Conservation (phyloP, 1,140 invertebrate species). For the Drosophila erecta region DNA sequence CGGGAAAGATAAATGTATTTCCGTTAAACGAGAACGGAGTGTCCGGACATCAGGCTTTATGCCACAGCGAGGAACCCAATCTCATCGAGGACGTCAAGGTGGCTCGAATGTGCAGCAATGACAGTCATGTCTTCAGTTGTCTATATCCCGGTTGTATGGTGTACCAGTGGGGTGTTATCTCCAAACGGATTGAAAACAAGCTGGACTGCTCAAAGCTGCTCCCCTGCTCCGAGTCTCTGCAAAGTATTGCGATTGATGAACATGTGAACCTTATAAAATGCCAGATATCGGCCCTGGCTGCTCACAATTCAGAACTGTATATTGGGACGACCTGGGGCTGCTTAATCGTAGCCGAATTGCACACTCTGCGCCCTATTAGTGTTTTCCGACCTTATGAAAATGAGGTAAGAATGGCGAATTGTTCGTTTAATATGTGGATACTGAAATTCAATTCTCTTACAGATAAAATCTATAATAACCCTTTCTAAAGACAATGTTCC, state of each 20-base stretch:
- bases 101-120: slow-evolving; percentile 87
- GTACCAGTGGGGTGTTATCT: slow-evolving; percentile 92
- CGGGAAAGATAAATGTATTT: slow-evolving; percentile 90
- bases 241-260: slow-evolving; percentile 96
- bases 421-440: background rate
- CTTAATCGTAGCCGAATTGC: slow-evolving; percentile 93
- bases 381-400: slow-evolving; percentile 96
- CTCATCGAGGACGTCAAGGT: slow-evolving; percentile 86
- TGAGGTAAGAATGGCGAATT: slow-evolving; percentile 86
- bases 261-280: slow-evolving; percentile 92
- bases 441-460: slow-evolving; percentile 40
- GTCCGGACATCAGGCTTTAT: slow-evolving; percentile 85
- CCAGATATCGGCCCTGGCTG: slow-evolving; percentile 92
- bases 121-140: slow-evolving; percentile 90
- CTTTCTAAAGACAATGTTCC: slow-evolving; percentile 83
- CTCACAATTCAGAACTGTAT: slow-evolving; percentile 90
- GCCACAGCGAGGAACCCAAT: slow-evolving; percentile 81
- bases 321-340: slow-evolving; percentile 97
- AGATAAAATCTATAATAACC: slow-evolving; percentile 84
- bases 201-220: slow-evolving; percentile 96
- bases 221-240: slow-evolving; percentile 95
- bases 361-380: slow-evolving; percentile 92
- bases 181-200: slow-evolving; percentile 90
- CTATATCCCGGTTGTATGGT: slow-evolving; percentile 92
- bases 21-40: slow-evolving; percentile 87